Evolutionary conservation across 2,113 vertebrate genomes (phyloP).

Genomic region (Lagopus muta): DNA sequence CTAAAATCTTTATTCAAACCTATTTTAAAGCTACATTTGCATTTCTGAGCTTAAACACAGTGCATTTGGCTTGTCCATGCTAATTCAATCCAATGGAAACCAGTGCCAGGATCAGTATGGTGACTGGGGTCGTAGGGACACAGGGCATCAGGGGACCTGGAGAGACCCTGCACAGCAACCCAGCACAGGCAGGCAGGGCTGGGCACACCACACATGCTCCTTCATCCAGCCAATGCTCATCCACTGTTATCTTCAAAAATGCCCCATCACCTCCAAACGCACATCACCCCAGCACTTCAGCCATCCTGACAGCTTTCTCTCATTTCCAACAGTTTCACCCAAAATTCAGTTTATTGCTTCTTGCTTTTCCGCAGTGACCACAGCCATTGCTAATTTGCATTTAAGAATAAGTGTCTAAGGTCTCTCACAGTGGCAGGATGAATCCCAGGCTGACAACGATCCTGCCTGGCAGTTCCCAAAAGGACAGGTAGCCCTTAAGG

Average conservation of each 20-base stretch:
- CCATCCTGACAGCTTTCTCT: not conserved
- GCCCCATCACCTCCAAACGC: not conserved
- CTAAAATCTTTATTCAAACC: not conserved
- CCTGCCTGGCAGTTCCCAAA: not conserved
- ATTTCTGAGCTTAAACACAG: not conserved
- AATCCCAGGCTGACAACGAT: not conserved
- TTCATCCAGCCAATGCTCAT: not conserved
- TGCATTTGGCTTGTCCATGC: not conserved
- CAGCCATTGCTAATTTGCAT: not conserved
- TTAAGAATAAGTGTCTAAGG: not conserved
- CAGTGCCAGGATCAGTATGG: not conserved
- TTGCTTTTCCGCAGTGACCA: not conserved
- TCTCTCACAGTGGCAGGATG: not conserved
- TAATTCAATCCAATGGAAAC: not conserved
- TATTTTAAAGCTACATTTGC: not conserved
- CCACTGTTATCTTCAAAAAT: accelerated
- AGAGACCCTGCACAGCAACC: not conserved
- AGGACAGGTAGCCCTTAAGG: not conserved
- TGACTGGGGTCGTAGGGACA: not conserved
- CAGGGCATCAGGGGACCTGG: accelerated
- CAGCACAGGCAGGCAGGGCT: accelerated
- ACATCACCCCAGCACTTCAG: not conserved
- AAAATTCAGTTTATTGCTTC: not conserved
- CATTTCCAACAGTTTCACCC: not conserved
- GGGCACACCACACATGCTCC: accelerated